Conservation (phyloP, 2,888 invertebrate species). For the Plebejus argus region DNA sequence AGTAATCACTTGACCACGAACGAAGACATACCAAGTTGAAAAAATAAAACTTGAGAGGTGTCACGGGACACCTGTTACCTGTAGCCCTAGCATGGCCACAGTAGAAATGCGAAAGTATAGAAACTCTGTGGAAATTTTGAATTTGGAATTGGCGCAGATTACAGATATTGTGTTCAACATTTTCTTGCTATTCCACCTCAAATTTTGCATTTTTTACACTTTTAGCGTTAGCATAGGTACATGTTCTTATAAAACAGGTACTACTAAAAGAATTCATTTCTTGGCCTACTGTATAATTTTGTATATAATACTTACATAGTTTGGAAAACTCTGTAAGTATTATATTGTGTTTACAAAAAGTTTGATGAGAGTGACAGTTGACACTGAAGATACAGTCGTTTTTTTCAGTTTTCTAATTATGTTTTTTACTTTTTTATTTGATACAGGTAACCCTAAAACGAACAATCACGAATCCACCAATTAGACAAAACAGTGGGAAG, state of each 20-base stretch:
- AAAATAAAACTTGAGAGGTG: no score
- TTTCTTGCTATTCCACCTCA: no score
- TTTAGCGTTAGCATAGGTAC: no score
- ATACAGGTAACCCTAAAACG: conserved; percentile 27
- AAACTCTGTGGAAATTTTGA: no score
- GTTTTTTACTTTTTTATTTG: neutral
- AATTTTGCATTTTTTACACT: no score
- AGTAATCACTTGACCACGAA: neutral
- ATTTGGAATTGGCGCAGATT: no score
- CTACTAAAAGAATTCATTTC: neutral
- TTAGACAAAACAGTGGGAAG: conserved; percentile 45
- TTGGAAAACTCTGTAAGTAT: neutral
- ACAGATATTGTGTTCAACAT: no score
- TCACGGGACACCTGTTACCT: no score
- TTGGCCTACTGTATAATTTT: neutral
- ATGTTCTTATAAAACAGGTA: no score
- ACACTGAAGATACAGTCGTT: neutral
- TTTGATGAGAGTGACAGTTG: neutral
- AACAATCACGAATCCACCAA: conserved; percentile 29
- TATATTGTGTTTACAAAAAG: no score
- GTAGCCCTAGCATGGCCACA: no score
- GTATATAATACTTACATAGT: neutral
- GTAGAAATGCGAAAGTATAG: no score
- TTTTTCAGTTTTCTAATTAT: neutral
- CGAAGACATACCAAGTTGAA: neutral